Percentiles rank a stretch among this genome's conserved stretches.
Conservation (phyloP, 2,113 vertebrate genomes). For the Ageneiosus marmoratus region DNA sequence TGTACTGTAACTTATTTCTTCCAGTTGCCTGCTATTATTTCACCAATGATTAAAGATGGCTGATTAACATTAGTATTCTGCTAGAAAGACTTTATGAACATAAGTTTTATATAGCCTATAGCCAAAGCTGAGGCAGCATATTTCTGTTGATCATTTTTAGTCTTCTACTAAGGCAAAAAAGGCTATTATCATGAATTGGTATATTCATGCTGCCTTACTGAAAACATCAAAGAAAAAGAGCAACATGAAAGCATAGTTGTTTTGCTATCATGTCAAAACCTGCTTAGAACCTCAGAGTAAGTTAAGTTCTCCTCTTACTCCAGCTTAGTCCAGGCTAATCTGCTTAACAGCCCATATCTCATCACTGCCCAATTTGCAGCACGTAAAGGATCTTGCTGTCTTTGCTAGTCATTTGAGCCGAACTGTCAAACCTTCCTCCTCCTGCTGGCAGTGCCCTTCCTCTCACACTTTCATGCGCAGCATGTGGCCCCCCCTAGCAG, state of each 20-base stretch:
- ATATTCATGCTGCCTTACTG: background rate
- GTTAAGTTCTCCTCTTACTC: background rate
- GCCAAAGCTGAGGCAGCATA: slow-evolving; percentile 10
- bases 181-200: background rate
- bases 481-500: slow-evolving; percentile 12
- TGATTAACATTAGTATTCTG: slow-evolving; percentile 39
- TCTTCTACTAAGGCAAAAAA: background rate
- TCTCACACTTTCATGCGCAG: slow-evolving; percentile 20
- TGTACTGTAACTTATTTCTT: slow-evolving; percentile 20
- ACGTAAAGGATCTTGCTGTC: background rate
- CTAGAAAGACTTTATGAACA: background rate
- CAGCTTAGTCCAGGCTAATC: slow-evolving; percentile 9
- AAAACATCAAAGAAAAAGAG: slow-evolving; percentile 2
- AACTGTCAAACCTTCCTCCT: slow-evolving; percentile 12
- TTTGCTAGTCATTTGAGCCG: slow-evolving; percentile 26
- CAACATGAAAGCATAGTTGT: slow-evolving; percentile 15
- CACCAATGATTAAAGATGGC: slow-evolving; percentile 47
- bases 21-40: slow-evolving; percentile 9
- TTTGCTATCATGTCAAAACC: slow-evolving; percentile 18
- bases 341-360: slow-evolving; percentile 29
- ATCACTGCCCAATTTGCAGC: background rate
- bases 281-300: slow-evolving; percentile 3
- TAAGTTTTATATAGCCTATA: slow-evolving; percentile 19
- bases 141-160: background rate
- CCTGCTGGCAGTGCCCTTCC: slow-evolving; percentile 21